Evolutionary conservation across 2,888 invertebrate genomes (phyloP), one percentile per base, ranked within the genome.

Genomic region (Dynastes grantii): DNA sequence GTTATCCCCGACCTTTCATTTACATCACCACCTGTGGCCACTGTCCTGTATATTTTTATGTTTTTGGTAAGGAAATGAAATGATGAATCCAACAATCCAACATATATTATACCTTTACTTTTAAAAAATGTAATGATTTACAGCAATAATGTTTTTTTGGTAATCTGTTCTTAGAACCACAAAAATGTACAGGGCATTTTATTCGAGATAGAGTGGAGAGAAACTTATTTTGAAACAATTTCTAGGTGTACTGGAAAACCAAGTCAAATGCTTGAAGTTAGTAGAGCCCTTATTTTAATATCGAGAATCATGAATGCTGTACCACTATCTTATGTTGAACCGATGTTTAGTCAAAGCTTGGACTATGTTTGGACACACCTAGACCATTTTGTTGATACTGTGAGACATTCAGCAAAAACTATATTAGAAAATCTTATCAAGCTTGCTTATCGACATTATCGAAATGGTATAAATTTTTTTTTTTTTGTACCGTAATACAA

Each of bases 381-480:
- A 65, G 93, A 93, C 70, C 92, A 93, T 87, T 90, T 90, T 83
- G 90, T 93, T 86, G 94, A 94, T 85, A 92, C 92, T 81, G 93
- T 94, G 32, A 79, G 80, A 16, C 76, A 70, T 16, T 80, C 82
- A 8, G 76, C 82, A 92, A 91, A 90, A 29, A 91, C 91, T 80
- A 87, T 91, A 32, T 86, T 92, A 78, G 86, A 86, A 2, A 90
- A 90, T 83, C 83, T 91, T 11, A 85, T 91, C 32, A 87, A 87
- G 55, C 83, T 89, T 3, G 88, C 89, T 27, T 84, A 86, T 22
- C 78, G 83, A 76, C 84, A 85, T 78, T 83, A 82, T 67, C 81
- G 80, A 29, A 83, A 84, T 76, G 90, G 90, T 91, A 83, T 37
- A 5, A 1, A 11, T 45, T 45, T 2, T 8, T 2, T 11, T 79